These are phyloP conservation scores for Eupelmus urozonus DNA, from an alignment of 2,888 invertebrate species.

Conservation along the genomic window DNA sequence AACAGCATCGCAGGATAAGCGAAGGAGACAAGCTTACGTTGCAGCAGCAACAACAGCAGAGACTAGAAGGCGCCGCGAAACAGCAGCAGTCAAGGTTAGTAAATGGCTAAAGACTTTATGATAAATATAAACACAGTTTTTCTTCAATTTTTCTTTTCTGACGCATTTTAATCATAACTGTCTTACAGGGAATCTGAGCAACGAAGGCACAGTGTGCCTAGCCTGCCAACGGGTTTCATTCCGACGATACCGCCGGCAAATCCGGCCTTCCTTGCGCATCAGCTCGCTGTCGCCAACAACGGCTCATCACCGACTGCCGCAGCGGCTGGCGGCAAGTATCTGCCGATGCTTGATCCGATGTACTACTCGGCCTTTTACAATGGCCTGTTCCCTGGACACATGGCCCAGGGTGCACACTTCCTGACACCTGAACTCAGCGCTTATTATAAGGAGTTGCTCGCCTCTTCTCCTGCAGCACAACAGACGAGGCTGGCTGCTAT, in stretches of 20 bases:
- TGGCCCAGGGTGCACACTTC: slow-evolving; percentile 65
- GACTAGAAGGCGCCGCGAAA: slow-evolving; percentile 42
- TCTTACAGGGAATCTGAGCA: slow-evolving; percentile 45
- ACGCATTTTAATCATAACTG: background rate
- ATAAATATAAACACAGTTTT: too few species aligned
- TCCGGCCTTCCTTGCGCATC: slow-evolving; percentile 71
- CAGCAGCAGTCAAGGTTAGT: slow-evolving; percentile 57
- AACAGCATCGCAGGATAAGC: slow-evolving; percentile 67
- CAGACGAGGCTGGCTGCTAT: slow-evolving; percentile 76
- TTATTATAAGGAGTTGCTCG: slow-evolving; percentile 79
- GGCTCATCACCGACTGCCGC: slow-evolving; percentile 58
- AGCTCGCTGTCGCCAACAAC: slow-evolving; percentile 66
- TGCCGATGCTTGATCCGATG: slow-evolving; percentile 77
- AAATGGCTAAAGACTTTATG: too few species aligned
- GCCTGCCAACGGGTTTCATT: slow-evolving; percentile 69
- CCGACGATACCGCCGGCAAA: slow-evolving; percentile 66
- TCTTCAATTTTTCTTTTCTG: background rate
- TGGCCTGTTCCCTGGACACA: slow-evolving; percentile 74
- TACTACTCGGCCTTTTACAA: slow-evolving; percentile 78
- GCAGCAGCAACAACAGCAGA: slow-evolving; percentile 57
- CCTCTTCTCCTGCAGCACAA: slow-evolving; percentile 68
- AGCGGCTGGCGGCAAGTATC: slow-evolving; percentile 73
- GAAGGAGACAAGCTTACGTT: slow-evolving; percentile 70
- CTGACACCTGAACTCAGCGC: slow-evolving; percentile 77
- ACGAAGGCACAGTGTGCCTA: slow-evolving; percentile 68